phyloP scores from a whole-genome alignment of 2,113 vertebrate species.

The Phrynosoma blainvillii region DNA sequence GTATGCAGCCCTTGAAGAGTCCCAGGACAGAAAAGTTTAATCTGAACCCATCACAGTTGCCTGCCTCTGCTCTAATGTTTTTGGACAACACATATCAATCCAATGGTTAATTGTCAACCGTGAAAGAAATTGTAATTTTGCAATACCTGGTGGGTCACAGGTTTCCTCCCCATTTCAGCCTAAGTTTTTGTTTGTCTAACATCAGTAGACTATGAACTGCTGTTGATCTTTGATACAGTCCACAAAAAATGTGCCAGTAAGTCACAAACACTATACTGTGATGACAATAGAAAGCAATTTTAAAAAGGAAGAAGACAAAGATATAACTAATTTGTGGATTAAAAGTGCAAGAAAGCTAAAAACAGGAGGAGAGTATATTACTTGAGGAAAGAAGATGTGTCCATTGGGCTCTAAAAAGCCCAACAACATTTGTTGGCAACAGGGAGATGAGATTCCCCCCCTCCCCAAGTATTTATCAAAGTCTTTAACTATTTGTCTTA shows the following conservation, averaged over 20 bases:
- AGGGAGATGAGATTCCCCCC: too few species aligned
- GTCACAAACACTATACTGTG: background rate
- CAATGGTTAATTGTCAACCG: background rate
- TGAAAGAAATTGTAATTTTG: background rate
- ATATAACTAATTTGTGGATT: background rate
- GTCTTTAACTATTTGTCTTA: background rate
- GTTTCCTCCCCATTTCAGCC: background rate
- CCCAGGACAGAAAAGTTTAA: too few species aligned
- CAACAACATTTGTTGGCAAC: rapidly evolving
- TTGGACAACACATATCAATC: background rate
- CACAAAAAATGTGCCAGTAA: rapidly evolving
- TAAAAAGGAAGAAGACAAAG: background rate
- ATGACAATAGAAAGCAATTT: rapidly evolving
- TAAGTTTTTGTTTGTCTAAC: background rate
- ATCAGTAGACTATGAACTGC: background rate
- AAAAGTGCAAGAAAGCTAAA: background rate
- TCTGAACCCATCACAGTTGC: too few species aligned
- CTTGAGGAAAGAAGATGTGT: background rate
- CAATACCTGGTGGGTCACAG: background rate
- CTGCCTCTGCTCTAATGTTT: too few species aligned
- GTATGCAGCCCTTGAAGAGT: too few species aligned
- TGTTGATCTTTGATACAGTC: rapidly evolving
- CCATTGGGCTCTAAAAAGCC: rapidly evolving
- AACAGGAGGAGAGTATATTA: background rate
- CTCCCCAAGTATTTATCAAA: too few species aligned